These are phyloP conservation scores for Dendronephthya gigantea DNA, from an alignment of 64 coral and sea anemone species.

Conservation along the genomic window DNA sequence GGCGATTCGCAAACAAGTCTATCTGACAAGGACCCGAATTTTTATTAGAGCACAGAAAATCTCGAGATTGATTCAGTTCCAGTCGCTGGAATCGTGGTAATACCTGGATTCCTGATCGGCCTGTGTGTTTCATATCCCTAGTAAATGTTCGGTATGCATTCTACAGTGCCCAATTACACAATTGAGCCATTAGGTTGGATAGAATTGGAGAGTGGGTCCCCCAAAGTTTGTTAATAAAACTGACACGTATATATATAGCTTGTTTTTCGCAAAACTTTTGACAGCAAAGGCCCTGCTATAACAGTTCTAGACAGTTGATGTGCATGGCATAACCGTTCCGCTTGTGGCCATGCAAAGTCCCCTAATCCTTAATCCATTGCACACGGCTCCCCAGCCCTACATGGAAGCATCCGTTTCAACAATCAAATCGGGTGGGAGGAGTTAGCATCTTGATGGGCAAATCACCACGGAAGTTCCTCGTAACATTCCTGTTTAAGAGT, in stretches of 20 bases:
- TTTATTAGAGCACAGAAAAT: not conserved
- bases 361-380: not conserved
- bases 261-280: not conserved
- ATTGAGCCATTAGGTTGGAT: not conserved
- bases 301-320: conserved; percentile 11
- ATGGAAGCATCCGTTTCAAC: not conserved
- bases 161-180: not conserved
- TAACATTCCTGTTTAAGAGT: not conserved
- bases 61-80: not conserved
- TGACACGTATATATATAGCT: not conserved
- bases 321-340: not conserved
- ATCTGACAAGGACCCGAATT: conserved; percentile 11
- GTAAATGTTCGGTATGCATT: not conserved
- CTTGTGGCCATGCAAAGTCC: not conserved
- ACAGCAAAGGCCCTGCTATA: not conserved
- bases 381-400: not conserved
- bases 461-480: not conserved
- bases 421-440: not conserved
- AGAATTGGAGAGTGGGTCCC: not conserved
- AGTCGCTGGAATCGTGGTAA: not conserved
- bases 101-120: not conserved
- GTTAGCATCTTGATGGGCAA: not conserved
- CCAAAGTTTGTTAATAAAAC: conserved; percentile 6
- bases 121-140: no score
- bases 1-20: conserved; percentile 13